Conservation (phyloP, 2,797 vertebrate genomes). For the Echeneis naucrates region DNA sequence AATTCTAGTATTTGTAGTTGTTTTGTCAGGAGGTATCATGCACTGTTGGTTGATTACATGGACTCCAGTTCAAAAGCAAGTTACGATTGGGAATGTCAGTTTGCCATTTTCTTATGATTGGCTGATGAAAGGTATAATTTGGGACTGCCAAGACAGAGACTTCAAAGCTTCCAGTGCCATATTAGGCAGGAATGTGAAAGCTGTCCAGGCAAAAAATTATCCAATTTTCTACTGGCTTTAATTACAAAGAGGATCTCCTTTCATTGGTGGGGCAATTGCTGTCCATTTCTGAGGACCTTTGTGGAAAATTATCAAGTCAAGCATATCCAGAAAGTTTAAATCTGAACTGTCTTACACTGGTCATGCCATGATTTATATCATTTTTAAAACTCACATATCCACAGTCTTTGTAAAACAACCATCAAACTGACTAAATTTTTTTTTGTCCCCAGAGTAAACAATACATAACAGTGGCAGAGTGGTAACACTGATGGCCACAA, state of each 20-base stretch:
- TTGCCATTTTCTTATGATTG: constrained; percentile 81
- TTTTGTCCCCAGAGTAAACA: constrained; percentile 42
- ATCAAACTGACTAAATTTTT: constrained; percentile 25
- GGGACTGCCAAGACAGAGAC: constrained; percentile 76
- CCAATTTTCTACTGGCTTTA: constrained; percentile 85
- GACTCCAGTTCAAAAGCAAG: constrained; percentile 65
- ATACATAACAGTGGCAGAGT: constrained; percentile 29
- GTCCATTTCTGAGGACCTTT: constrained; percentile 75
- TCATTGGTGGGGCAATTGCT: constrained; percentile 78
- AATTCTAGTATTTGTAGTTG: constrained; percentile 62
- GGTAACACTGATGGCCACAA: constrained; percentile 33
- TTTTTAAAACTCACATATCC: constrained; percentile 57
- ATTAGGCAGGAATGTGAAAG: constrained; percentile 85
- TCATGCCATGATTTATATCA: constrained; percentile 46
- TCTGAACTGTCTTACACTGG: constrained; percentile 53
- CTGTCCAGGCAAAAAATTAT: constrained; percentile 84
- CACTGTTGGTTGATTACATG: constrained; percentile 69
- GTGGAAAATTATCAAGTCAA: constrained; percentile 79
- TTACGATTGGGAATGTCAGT: constrained; percentile 77
- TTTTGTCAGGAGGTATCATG: constrained; percentile 69
- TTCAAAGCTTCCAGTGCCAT: constrained; percentile 79
- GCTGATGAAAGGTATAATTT: constrained; percentile 86
- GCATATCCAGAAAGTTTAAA: constrained; percentile 71
- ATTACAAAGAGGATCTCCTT: constrained; percentile 84
- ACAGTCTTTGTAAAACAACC: constrained; percentile 32